phyloP scores from a whole-genome alignment of 2,888 invertebrate genomes.

The Cabera pusaria region DNA sequence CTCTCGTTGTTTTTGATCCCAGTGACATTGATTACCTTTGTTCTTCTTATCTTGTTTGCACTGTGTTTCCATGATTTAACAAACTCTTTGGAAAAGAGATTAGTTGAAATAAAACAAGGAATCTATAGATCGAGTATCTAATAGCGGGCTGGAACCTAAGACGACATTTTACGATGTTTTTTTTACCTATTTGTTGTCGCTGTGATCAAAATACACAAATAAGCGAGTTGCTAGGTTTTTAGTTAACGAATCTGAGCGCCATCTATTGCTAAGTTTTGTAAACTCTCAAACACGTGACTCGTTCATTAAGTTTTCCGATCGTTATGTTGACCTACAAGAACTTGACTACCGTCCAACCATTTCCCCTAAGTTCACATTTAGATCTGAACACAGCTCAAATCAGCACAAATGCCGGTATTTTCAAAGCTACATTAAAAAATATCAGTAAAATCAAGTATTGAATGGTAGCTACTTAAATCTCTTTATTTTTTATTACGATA shows the following conservation, averaged over 20 bases:
- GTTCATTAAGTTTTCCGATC: conserved; percentile 26
- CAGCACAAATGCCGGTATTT: conserved; percentile 50
- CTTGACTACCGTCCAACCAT: conserved; percentile 70
- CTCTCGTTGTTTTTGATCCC: conserved; percentile 12
- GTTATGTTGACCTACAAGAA: conserved; percentile 39
- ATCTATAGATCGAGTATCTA: neutral
- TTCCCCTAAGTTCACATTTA: conserved; percentile 46
- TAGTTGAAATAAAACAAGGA: neutral
- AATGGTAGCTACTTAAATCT: conserved; percentile 62
- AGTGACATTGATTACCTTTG: conserved; percentile 12
- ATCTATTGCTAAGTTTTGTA: conserved; percentile 18
- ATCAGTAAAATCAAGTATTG: conserved; percentile 48
- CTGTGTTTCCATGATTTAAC: neutral
- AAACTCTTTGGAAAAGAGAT: conserved; percentile 3
- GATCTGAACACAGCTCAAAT: conserved; percentile 55
- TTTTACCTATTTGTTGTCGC: conserved; percentile 6
- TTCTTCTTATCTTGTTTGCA: too few species aligned
- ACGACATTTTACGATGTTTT: neutral
- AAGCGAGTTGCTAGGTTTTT: conserved; percentile 4
- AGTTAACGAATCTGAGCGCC: conserved; percentile 10
- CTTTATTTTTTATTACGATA: conserved; percentile 39
- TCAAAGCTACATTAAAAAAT: conserved; percentile 24
- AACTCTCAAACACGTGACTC: conserved; percentile 13
- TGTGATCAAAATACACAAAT: conserved; percentile 6
- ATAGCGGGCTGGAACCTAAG: neutral